Conservation (phyloP, 1,140 invertebrate genomes). For the Vollenhovia emeryi region DNA sequence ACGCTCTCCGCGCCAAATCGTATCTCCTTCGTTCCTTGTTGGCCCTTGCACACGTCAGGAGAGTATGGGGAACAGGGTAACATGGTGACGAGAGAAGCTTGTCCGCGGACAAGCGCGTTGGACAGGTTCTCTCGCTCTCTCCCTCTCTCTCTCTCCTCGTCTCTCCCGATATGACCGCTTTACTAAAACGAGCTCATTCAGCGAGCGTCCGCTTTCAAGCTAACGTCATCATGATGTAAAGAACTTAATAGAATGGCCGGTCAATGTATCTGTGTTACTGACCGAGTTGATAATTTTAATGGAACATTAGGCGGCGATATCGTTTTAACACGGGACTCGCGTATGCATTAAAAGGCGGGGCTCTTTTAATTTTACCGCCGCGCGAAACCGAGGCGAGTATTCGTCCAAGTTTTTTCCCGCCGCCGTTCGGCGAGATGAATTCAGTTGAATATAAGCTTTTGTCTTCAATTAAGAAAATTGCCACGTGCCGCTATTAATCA, state of each 20-base stretch:
- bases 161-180: conserved; percentile 46
- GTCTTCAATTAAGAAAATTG: background rate
- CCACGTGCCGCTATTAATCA: background rate
- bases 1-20: conserved; percentile 40
- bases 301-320: conserved; percentile 31
- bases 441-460: background rate
- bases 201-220: conserved; percentile 46
- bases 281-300: conserved; percentile 55
- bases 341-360: background rate
- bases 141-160: background rate
- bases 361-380: background rate
- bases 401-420: background rate
- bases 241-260: conserved; percentile 52
- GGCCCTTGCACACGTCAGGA: conserved; percentile 41
- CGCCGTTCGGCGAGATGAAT: background rate
- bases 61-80: conserved; percentile 51
- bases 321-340: background rate
- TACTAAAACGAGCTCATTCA: conserved; percentile 58
- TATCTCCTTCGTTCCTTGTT: conserved; percentile 55
- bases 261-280: conserved; percentile 53
- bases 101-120: conserved; percentile 23
- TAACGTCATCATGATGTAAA: conserved; percentile 54
- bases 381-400: background rate
- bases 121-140: conserved; percentile 16
- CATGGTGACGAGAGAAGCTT: conserved; percentile 54